Evolutionary conservation across 2,797 vertebrate species (phyloP).

Genomic region (Leuciscus waleckii): DNA sequence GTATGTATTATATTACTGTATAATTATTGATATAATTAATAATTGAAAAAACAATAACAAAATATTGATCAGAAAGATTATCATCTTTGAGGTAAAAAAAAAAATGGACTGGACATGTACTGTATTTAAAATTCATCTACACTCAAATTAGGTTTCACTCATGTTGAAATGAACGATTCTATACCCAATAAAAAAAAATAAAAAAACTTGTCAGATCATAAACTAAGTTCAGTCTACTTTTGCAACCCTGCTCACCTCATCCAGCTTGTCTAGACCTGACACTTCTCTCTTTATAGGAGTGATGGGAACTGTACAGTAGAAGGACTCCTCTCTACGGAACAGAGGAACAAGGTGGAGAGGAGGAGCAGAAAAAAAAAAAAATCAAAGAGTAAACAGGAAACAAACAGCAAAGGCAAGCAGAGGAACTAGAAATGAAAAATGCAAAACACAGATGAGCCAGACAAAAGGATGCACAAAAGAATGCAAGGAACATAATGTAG

Average conservation of each 20-base stretch:
- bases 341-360: constrained; percentile 64
- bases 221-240: constrained; percentile 51
- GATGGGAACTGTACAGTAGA: constrained; percentile 92
- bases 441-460: constrained; percentile 24
- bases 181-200: neutral
- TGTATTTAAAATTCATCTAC: neutral
- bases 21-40: too few species aligned
- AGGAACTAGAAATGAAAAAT: constrained; percentile 25
- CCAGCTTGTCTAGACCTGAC: constrained; percentile 86
- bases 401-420: constrained; percentile 17
- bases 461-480: constrained; percentile 23
- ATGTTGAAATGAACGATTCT: neutral
- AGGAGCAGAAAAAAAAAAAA: constrained; percentile 60
- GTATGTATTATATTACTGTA: too few species aligned
- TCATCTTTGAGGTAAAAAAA: neutral
- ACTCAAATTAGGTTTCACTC: neutral
- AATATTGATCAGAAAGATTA: neutral
- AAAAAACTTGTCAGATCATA: neutral
- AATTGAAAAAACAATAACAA: neutral
- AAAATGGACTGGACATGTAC: neutral
- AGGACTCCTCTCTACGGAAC: constrained; percentile 87
- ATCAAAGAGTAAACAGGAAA: constrained; percentile 48
- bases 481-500: constrained; percentile 28
- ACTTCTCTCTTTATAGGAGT: constrained; percentile 92
- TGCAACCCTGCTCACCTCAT: constrained; percentile 86